Evolutionary conservation across 2,113 vertebrate species (phyloP).

Genomic region (Mus musculus): GRCm39 chr5:148471001-148471500

Average conservation of each 20-base stretch:
- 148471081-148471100: not conserved
- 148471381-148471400: not conserved
- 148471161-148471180: not conserved
- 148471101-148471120: not conserved
- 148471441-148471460: not conserved
- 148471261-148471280: not conserved
- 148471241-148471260: not conserved
- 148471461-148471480: not conserved
- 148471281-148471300: not conserved
- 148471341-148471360: not conserved
- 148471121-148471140: not conserved
- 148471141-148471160: conserved; percentile 12
- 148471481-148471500: not conserved
- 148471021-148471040: not conserved
- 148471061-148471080: not conserved
- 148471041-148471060: not conserved
- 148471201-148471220: not conserved
- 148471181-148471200: not conserved
- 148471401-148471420: not conserved
- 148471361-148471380: not conserved
- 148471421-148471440: not conserved
- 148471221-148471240: conserved; percentile 2
- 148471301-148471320: not conserved
- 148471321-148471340: not conserved
- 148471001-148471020: not conserved